phyloP scores from a whole-genome alignment of 2,113 vertebrate genomes.

The Notechis scutatus region DNA sequence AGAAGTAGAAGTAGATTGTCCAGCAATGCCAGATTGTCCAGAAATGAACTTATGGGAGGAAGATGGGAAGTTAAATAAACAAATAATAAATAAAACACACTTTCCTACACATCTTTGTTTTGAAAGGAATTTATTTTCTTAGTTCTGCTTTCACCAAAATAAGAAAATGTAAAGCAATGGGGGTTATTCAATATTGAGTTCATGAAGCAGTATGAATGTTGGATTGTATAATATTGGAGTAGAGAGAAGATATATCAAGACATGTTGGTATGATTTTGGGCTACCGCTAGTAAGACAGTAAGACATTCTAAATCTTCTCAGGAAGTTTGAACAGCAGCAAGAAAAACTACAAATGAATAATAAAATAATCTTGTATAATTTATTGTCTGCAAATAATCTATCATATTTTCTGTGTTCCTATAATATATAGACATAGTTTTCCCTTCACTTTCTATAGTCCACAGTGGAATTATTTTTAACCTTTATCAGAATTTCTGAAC shows the following conservation, averaged over 20 bases:
- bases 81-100: not conserved
- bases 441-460: not conserved
- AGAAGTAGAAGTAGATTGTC: not conserved
- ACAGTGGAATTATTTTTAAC: not conserved
- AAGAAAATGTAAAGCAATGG: not conserved
- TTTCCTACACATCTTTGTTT: not conserved
- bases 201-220: not conserved
- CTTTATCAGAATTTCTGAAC: not conserved
- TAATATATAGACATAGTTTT: not conserved
- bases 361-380: not conserved
- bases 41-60: not conserved
- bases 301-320: not conserved
- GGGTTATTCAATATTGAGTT: not conserved
- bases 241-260: not conserved
- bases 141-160: not conserved
- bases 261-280: not conserved
- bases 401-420: not conserved
- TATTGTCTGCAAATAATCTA: not conserved
- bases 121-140: not conserved
- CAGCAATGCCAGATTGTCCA: not conserved
- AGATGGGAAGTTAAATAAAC: not conserved
- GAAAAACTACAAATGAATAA: not conserved
- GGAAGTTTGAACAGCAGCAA: not conserved
- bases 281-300: no score
- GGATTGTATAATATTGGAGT: not conserved